These are phyloP conservation scores for Oscheius sp. DNA, from an alignment of 2,888 invertebrate genomes.

Conservation along the genomic window DNA sequence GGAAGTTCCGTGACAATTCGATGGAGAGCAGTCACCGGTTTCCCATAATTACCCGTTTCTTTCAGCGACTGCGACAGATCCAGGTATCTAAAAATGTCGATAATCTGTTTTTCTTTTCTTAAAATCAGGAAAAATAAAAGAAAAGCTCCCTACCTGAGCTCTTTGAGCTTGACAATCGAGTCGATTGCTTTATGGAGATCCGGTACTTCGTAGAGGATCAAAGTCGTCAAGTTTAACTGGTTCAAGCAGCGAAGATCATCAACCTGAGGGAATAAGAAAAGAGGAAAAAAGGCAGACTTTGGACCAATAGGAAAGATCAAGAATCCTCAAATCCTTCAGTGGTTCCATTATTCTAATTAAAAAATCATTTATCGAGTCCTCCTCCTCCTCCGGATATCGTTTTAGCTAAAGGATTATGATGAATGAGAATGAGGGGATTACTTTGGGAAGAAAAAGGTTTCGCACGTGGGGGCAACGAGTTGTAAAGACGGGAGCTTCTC, in stretches of 20 bases:
- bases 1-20: conserved; percentile 81
- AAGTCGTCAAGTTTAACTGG: conserved; percentile 78
- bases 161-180: conserved; percentile 73
- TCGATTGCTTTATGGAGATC: conserved; percentile 75
- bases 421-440: background rate
- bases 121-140: background rate
- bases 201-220: conserved; percentile 84
- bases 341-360: conserved; percentile 52
- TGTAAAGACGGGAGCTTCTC: conserved; percentile 45
- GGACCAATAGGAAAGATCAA: conserved; percentile 66
- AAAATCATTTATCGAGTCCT: conserved; percentile 42
- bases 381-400: conserved; percentile 44
- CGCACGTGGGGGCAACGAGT: conserved; percentile 44
- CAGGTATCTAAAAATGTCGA: conserved; percentile 76
- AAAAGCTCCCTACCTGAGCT: conserved; percentile 72
- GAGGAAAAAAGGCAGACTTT: conserved; percentile 27
- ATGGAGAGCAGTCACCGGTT: conserved; percentile 81
- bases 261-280: conserved; percentile 62
- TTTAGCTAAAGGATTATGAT: conserved; percentile 7
- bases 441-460: conserved; percentile 37
- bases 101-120: background rate
- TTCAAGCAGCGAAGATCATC: conserved; percentile 79
- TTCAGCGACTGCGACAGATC: conserved; percentile 80
- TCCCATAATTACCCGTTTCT: conserved; percentile 80
- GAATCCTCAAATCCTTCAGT: conserved; percentile 38